Percentiles rank a stretch among this genome's conserved stretches.
phyloP scores from a whole-genome alignment of 2,113 vertebrate species.

The Syrrhaptes paradoxus region DNA sequence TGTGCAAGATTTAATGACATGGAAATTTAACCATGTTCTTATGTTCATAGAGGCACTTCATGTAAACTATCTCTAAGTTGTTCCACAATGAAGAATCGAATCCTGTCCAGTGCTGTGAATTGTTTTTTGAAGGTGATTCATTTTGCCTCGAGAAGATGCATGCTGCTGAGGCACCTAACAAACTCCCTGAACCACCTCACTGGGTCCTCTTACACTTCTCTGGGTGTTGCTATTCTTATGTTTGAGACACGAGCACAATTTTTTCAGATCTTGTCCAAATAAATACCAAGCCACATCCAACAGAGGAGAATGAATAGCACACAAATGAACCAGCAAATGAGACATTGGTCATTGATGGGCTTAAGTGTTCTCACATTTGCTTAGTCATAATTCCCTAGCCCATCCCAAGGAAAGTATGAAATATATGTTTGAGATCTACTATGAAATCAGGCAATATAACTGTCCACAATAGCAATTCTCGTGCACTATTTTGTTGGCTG shows the following conservation, averaged over 20 bases:
- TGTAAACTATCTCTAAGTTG: neutral
- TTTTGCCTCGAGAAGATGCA: neutral
- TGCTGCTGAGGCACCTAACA: neutral
- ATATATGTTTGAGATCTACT: neutral
- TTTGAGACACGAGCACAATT: neutral
- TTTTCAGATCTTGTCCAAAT: neutral
- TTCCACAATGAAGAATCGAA: neutral
- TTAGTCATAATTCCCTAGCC: neutral
- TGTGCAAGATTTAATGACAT: neutral
- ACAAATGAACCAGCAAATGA: neutral
- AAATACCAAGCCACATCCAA: neutral
- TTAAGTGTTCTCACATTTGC: neutral
- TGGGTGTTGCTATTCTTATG: rapidly evolving
- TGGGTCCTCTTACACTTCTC: neutral
- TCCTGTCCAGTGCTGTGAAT: neutral
- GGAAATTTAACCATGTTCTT: neutral
- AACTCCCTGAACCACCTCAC: neutral
- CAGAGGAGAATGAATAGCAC: neutral
- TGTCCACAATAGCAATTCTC: neutral
- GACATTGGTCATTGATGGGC: neutral
- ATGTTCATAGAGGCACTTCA: neutral
- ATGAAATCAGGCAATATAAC: neutral
- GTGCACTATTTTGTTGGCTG: neutral
- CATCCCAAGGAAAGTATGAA: neutral
- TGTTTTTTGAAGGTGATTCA: neutral